phyloP scores from a whole-genome alignment of 2,888 invertebrate genomes.

The Yponomeuta evonymella region DNA sequence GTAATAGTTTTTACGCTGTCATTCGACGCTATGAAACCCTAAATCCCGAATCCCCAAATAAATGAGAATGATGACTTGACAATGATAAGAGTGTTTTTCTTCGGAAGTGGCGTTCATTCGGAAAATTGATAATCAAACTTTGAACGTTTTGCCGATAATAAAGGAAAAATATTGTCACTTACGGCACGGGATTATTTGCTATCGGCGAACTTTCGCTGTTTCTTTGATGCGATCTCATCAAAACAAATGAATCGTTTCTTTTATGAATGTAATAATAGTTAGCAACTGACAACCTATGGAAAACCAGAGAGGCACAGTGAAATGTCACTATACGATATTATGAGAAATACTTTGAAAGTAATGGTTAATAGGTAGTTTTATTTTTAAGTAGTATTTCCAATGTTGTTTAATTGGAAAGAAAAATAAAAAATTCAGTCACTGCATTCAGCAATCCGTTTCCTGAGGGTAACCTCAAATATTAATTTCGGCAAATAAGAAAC shows the following conservation, averaged over 20 bases:
- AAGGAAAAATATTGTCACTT: slow-evolving; percentile 17
- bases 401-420: too few relatives aligned
- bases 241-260: not conserved
- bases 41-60: not conserved
- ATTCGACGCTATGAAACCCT: not conserved
- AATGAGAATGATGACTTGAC: slow-evolving; percentile 12
- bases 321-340: too few relatives aligned
- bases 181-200: not conserved
- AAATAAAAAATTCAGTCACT: too few relatives aligned
- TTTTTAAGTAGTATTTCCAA: too few relatives aligned
- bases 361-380: too few relatives aligned
- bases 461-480: too few relatives aligned
- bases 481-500: too few relatives aligned
- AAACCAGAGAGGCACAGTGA: too few relatives aligned
- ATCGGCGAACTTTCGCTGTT: not conserved
- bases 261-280: not conserved
- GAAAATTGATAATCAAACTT: slow-evolving; percentile 27
- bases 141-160: slow-evolving; percentile 22
- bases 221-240: not conserved
- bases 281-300: too few relatives aligned
- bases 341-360: too few relatives aligned
- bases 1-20: not conserved
- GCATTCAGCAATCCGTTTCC: too few relatives aligned
- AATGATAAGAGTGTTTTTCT: slow-evolving; percentile 16
- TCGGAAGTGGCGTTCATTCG: not conserved